Percentiles rank a stretch among this genome's conserved stretches.
phyloP scores from a whole-genome alignment of 2,888 invertebrate species.

The Dendrolimus houi region DNA sequence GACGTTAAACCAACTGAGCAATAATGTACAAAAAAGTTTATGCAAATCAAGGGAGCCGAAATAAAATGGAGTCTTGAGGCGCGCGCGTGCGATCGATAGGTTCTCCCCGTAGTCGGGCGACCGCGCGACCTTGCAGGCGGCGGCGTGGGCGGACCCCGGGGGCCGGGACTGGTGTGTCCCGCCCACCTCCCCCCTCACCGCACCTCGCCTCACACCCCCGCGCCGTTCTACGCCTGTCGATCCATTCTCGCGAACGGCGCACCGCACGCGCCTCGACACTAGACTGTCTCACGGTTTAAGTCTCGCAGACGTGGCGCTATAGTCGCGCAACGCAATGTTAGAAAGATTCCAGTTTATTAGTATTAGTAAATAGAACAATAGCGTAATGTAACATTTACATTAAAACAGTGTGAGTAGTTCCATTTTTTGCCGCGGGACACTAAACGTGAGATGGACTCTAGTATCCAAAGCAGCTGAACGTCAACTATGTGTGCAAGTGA shows the following conservation, averaged over 20 bases:
- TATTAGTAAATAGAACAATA: background rate
- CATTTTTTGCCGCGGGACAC: too few species aligned
- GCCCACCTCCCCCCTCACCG: constrained; percentile 36
- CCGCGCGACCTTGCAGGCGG: constrained; percentile 62
- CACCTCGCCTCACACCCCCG: constrained; percentile 26
- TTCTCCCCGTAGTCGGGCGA: constrained; percentile 38
- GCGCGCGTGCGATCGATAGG: constrained; percentile 71
- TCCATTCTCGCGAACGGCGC: constrained; percentile 19
- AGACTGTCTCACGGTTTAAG: background rate
- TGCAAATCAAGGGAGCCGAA: constrained; percentile 70
- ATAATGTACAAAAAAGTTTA: constrained; percentile 64
- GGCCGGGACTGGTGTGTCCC: constrained; percentile 57
- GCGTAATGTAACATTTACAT: background rate
- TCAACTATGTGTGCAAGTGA: constrained; percentile 28
- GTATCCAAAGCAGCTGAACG: constrained; percentile 8
- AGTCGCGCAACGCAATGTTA: too few species aligned
- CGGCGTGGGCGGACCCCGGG: constrained; percentile 58
- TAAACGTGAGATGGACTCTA: too few species aligned
- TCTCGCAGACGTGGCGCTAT: too few species aligned
- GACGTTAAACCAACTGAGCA: constrained; percentile 22
- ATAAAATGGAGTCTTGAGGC: constrained; percentile 69
- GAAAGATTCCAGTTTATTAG: too few species aligned
- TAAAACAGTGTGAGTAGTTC: too few species aligned
- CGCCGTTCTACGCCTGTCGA: constrained; percentile 10
- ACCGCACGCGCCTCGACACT: constrained; percentile 24